These are phyloP conservation scores for Coregonus clupeaformis DNA, from an alignment of 2,113 vertebrate genomes.

Conservation along the genomic window DNA sequence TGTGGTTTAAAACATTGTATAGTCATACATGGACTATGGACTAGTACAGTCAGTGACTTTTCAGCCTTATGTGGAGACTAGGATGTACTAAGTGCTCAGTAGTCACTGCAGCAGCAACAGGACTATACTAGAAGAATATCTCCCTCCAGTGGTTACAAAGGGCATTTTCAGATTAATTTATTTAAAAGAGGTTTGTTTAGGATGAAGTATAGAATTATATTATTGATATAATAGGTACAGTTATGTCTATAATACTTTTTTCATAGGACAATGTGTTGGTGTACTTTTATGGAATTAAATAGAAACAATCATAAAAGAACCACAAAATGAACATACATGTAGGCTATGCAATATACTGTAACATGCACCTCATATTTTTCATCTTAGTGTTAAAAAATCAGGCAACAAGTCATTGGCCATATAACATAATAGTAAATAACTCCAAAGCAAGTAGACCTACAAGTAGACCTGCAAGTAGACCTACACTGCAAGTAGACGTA, in stretches of 20 bases:
- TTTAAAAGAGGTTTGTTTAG: not conserved
- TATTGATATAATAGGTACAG: slow-evolving; percentile 3
- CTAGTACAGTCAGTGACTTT: too few relatives aligned
- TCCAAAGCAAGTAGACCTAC: not conserved
- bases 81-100: not conserved
- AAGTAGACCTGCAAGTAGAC: too few relatives aligned
- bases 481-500: not conserved
- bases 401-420: not conserved
- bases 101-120: not conserved
- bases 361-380: not conserved
- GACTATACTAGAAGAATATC: slow-evolving; percentile 50
- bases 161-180: slow-evolving; percentile 10
- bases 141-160: slow-evolving; percentile 60
- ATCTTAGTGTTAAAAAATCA: not conserved
- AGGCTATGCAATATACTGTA: not conserved
- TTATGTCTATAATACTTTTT: not conserved
- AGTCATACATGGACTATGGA: too few relatives aligned
- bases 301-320: not conserved
- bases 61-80: not conserved
- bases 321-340: not conserved
- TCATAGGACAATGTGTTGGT: not conserved
- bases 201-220: not conserved
- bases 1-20: too few relatives aligned
- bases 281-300: not conserved
- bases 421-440: not conserved